Base-by-base conservation (phyloP, 2,797 vertebrate species). In the Chaetophractus vellerosus region DNA sequence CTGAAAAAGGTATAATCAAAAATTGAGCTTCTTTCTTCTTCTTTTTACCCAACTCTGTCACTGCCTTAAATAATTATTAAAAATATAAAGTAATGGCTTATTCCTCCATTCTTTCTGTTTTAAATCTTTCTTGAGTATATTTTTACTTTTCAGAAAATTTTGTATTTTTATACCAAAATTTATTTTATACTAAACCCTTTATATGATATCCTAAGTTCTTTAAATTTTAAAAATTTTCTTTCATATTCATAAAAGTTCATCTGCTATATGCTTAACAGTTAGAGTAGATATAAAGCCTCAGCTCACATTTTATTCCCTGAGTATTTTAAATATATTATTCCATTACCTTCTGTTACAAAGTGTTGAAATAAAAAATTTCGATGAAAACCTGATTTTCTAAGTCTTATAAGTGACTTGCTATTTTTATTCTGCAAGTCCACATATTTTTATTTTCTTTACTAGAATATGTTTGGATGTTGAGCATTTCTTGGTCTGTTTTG, bases 131-230 rank as follows among this genome's bases (percentile, higher is more conserved):
- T 63, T 75, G 9, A 68, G 4, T 74, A 74, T 85, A n/a, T 55
- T 45, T 68, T 36, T 48, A 16, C 19, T 52, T 6, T 87, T 33
- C 9, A 64, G 9, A 10, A 84, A 83, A 3, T 31, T 48, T 48
- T 88, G 7, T 6, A 78, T 31, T 82, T 85, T 72, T 66, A 0
- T 87, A 45, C 36, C 57, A 83, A 68, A 80, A 59, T 90, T 93
- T 82, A 75, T 86, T 92, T 96, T 93, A 66, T 33, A 48, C 15
- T 74, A 72, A 91, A 81, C 69, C 1, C 0, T 89, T 64, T n/a
- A 26, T 61, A 36, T 61, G 11, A 72, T 55, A 71, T 45, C 64
- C 14, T 61, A 41, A 72, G 7, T 86, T 75, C 16, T 31, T 69
- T 85, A 36, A 71, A 79, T 87, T 80, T 33, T 28, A 14, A n/a